These are phyloP conservation scores for Girardinichthys multiradiatus DNA, from an alignment of 2,113 vertebrate species.

Conservation along the genomic window DNA sequence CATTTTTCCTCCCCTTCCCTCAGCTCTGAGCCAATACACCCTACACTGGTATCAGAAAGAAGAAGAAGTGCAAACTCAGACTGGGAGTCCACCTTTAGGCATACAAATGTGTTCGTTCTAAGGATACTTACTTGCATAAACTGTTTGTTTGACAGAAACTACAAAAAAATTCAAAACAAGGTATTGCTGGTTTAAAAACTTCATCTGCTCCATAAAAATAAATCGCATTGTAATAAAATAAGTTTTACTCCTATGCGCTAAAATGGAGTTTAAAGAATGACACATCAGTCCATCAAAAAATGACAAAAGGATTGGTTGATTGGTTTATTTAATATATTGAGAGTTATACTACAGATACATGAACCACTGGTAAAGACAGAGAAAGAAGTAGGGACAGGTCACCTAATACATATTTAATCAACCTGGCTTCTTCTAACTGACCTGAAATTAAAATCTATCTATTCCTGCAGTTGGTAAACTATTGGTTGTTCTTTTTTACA, in stretches of 20 bases:
- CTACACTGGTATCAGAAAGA: slow-evolving; percentile 6
- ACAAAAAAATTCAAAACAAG: too few relatives aligned
- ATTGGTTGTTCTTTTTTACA: too few relatives aligned
- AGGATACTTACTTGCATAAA: neutral
- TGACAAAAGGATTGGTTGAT: neutral
- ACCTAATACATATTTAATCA: too few relatives aligned
- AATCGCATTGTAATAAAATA: too few relatives aligned
- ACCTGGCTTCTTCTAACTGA: neutral
- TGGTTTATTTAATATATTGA: neutral
- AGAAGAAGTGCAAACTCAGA: slow-evolving; percentile 24
- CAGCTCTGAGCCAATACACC: slow-evolving; percentile 14
- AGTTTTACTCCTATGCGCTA: too few relatives aligned
- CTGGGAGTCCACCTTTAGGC: slow-evolving; percentile 4
- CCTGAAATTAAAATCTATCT: neutral
- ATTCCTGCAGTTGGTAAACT: too few relatives aligned
- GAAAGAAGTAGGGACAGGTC: too few relatives aligned
- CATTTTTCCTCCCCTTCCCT: slow-evolving; percentile 1
- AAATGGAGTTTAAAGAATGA: neutral
- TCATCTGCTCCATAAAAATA: too few relatives aligned
- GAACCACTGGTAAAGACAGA: neutral
- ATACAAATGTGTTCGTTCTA: neutral
- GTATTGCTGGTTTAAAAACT: too few relatives aligned
- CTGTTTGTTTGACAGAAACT: neutral
- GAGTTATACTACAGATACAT: too few relatives aligned
- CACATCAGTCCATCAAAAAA: neutral